Evolutionary conservation across 2,888 invertebrate genomes (phyloP).

Genomic region (Lasioglossum vierecki): DNA sequence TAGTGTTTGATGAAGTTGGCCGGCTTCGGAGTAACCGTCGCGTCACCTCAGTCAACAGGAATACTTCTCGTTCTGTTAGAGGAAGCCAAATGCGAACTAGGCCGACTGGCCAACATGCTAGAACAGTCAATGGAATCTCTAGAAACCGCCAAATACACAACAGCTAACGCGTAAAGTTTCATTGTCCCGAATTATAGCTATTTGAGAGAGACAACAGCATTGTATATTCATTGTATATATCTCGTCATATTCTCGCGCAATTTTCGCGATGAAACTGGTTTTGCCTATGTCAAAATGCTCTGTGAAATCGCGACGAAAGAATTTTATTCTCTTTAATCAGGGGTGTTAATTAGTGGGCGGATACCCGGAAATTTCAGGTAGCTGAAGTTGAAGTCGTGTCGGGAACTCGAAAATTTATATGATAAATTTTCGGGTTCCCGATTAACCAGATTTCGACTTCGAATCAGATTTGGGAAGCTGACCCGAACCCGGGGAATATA

Average conservation of each 20-base stretch:
- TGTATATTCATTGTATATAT: neutral
- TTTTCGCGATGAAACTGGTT: slow-evolving; percentile 3
- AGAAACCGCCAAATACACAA: slow-evolving; percentile 62
- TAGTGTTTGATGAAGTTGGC: slow-evolving; percentile 71
- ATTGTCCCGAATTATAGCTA: slow-evolving; percentile 35
- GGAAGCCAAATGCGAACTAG: slow-evolving; percentile 80
- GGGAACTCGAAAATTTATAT: too few species aligned
- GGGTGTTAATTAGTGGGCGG: too few species aligned
- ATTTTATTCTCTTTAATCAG: neutral
- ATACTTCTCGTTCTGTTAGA: slow-evolving; percentile 56
- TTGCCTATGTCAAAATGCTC: neutral
- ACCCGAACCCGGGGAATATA: too few species aligned
- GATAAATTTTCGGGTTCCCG: too few species aligned
- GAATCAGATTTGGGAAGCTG: too few species aligned
- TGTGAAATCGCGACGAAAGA: neutral
- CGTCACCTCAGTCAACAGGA: slow-evolving; percentile 43
- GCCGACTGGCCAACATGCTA: slow-evolving; percentile 61
- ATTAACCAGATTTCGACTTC: too few species aligned
- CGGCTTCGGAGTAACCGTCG: slow-evolving; percentile 72
- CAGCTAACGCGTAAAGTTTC: slow-evolving; percentile 54
- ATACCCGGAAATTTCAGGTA: too few species aligned
- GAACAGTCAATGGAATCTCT: slow-evolving; percentile 66
- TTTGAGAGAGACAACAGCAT: neutral
- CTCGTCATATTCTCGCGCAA: neutral
- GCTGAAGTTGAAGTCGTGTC: too few species aligned